Conservation (phyloP, 1,140 invertebrate genomes). For the Ephestia elutella region DNA sequence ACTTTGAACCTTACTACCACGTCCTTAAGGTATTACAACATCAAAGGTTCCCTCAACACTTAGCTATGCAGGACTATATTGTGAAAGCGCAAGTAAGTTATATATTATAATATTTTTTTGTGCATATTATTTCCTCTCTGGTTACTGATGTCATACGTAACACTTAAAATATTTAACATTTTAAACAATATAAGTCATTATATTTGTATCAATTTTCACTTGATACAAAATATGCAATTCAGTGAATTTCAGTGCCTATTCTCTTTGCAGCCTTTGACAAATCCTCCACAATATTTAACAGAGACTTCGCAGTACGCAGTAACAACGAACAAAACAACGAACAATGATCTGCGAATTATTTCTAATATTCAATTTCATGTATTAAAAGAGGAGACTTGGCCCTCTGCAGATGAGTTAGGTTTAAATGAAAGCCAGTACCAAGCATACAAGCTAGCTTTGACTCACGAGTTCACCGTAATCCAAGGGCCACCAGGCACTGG, state of each 20-base stretch:
- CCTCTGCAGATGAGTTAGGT: conserved; percentile 47
- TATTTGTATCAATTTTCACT: too few relatives aligned
- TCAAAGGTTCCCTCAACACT: conserved; percentile 67
- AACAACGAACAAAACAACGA: background rate
- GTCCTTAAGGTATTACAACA: conserved; percentile 77
- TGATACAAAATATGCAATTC: conserved; percentile 6
- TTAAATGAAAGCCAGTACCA: conserved; percentile 77
- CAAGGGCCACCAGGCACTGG: conserved; percentile 89
- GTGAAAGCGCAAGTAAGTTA: conserved; percentile 71
- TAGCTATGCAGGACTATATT: conserved; percentile 80
- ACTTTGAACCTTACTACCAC: conserved; percentile 81
- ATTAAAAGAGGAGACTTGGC: conserved; percentile 57
- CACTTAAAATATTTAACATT: too few relatives aligned
- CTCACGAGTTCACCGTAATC: conserved; percentile 81
- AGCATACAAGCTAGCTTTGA: conserved; percentile 77
- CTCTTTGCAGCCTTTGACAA: conserved; percentile 71
- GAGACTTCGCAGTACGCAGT: conserved; percentile 17
- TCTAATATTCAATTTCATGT: conserved; percentile 23
- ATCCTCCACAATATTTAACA: conserved; percentile 44
- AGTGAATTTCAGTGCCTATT: background rate
- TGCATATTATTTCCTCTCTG: too few relatives aligned
- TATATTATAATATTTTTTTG: background rate
- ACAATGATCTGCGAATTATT: background rate
- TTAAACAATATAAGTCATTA: too few relatives aligned
- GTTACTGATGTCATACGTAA: too few relatives aligned